Evolutionary conservation across 2,113 vertebrate species (phyloP).

Genomic region (Esox niger): DNA sequence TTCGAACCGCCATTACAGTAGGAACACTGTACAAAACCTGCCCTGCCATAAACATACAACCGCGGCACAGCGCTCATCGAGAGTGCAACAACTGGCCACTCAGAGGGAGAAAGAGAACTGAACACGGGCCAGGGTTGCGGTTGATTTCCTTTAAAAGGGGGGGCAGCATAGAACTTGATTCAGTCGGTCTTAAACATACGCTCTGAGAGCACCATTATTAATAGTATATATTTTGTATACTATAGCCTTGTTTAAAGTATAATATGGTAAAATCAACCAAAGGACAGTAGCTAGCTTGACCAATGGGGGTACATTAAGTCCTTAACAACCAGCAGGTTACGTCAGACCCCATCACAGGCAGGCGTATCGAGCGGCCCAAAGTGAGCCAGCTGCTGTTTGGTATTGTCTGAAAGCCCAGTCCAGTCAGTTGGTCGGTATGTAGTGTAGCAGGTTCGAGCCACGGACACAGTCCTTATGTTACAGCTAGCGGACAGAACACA

Average conservation of each 20-base stretch:
- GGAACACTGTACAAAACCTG: slow-evolving; percentile 1
- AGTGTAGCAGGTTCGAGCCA: slow-evolving; percentile 32
- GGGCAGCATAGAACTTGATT: not conserved
- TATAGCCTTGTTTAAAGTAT: not conserved
- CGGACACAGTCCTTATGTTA: slow-evolving; percentile 33
- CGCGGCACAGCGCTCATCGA: slow-evolving; percentile 12
- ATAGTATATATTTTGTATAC: not conserved
- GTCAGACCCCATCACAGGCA: not conserved
- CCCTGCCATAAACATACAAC: slow-evolving; percentile 11
- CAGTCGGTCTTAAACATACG: not conserved
- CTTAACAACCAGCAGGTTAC: not conserved
- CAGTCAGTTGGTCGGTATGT: slow-evolving; percentile 36
- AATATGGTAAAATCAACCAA: not conserved
- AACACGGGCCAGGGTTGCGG: no score
- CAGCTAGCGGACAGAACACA: slow-evolving; percentile 1
- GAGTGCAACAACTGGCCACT: slow-evolving; percentile 15
- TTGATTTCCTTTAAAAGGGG: not conserved
- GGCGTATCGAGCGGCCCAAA: slow-evolving; percentile 21
- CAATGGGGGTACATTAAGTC: not conserved
- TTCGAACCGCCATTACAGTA: slow-evolving; percentile 4
- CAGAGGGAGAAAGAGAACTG: not conserved
- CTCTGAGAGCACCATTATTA: not conserved
- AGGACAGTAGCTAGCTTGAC: not conserved
- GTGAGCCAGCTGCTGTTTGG: slow-evolving; percentile 30
- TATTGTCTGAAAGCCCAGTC: slow-evolving; percentile 22